These are phyloP conservation scores for Cataglyphis livida DNA, from an alignment of 2,888 invertebrate species.

Conservation along the genomic window DNA sequence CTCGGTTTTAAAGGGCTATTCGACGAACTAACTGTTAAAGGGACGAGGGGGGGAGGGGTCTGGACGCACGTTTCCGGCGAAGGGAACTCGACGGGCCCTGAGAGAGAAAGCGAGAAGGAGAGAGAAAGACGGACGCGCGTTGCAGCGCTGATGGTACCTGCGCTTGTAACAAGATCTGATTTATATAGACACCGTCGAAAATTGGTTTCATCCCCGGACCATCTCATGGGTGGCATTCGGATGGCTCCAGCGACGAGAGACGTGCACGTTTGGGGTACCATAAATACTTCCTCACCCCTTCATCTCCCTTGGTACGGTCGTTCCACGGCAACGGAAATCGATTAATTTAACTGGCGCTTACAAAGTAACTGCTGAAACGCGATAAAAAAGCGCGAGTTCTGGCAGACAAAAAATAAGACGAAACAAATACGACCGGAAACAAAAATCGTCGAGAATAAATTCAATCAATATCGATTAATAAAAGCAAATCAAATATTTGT, in stretches of 20 bases:
- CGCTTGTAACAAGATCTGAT: constrained; percentile 84
- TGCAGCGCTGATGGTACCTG: constrained; percentile 70
- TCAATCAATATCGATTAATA: constrained; percentile 5
- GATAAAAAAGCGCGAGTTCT: constrained; percentile 45
- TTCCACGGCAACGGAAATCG: constrained; percentile 68
- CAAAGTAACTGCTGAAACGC: constrained; percentile 59
- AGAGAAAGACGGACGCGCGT: constrained; percentile 47
- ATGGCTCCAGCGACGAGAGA: constrained; percentile 64
- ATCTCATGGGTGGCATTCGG: constrained; percentile 80
- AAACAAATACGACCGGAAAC: neutral
- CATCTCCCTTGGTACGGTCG: constrained; percentile 56
- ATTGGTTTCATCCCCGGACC: constrained; percentile 83
- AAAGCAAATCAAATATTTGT: neutral
- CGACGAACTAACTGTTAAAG: constrained; percentile 59
- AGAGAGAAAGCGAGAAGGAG: constrained; percentile 5
- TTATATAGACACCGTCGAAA: constrained; percentile 83
- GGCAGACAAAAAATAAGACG: constrained; percentile 26
- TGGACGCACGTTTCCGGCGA: constrained; percentile 9
- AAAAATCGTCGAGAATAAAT: constrained; percentile 7
- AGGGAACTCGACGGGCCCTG: neutral
- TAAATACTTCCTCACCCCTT: constrained; percentile 73
- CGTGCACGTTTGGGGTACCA: constrained; percentile 74
- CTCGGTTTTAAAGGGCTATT: constrained; percentile 78
- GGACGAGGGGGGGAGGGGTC: constrained; percentile 25
- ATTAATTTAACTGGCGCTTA: constrained; percentile 67